Percentiles rank a stretch among this genome's conserved stretches.
Conservation (phyloP, 2,113 vertebrate species). For the Chionis minor region DNA sequence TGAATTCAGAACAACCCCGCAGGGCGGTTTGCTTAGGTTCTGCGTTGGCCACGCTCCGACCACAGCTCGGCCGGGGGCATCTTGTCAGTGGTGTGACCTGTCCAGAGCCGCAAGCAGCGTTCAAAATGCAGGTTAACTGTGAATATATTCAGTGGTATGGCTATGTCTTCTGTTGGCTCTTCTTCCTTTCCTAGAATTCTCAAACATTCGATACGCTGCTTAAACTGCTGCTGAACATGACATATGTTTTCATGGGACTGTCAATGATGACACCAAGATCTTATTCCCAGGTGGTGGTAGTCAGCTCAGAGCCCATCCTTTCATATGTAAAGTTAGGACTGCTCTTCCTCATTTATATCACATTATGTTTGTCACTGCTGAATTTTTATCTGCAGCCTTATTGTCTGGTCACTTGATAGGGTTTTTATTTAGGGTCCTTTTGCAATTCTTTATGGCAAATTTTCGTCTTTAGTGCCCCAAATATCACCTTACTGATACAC, state of each 20-base stretch:
- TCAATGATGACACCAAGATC: background rate
- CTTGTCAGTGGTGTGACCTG: background rate
- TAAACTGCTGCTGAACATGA: background rate
- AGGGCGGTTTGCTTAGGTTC: background rate
- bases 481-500: background rate
- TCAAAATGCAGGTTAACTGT: background rate
- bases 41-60: background rate
- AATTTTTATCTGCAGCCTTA: background rate
- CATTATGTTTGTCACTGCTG: background rate
- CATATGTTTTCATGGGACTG: background rate
- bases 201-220: background rate
- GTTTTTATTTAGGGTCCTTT: background rate
- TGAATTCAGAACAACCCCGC: background rate
- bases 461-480: background rate
- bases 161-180: background rate
- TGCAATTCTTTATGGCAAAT: background rate
- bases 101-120: background rate
- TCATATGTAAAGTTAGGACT: background rate
- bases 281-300: background rate
- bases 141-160: background rate
- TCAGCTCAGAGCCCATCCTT: background rate
- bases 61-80: accelerated
- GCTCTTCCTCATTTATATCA: background rate
- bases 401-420: background rate
- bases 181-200: background rate